Evolutionary conservation across 2,888 invertebrate species (phyloP).

Genomic region (Hirtodrosophila confusa): DNA sequence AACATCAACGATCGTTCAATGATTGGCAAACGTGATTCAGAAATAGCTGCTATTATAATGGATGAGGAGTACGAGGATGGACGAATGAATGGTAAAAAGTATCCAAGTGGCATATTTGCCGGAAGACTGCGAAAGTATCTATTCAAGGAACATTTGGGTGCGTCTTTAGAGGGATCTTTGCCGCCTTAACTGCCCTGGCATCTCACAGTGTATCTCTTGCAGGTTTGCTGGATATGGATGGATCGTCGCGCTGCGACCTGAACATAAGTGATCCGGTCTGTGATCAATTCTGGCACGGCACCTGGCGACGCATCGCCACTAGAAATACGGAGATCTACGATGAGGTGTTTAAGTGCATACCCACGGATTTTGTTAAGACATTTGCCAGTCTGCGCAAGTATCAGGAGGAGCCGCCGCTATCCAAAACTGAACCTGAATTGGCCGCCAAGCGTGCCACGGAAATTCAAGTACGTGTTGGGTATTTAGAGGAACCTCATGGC

Average conservation of each 20-base stretch:
- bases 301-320: conserved; percentile 92
- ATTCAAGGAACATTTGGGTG: conserved; percentile 96
- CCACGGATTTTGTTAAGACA: conserved; percentile 91
- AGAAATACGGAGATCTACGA: conserved; percentile 95
- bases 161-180: neutral
- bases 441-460: conserved; percentile 90
- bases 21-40: conserved; percentile 97
- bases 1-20: conserved; percentile 99
- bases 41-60: conserved; percentile 95
- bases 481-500: neutral
- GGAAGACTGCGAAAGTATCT: conserved; percentile 92
- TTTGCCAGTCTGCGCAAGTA: conserved; percentile 91
- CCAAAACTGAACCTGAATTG: conserved; percentile 89
- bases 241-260: conserved; percentile 82
- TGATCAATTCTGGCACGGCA: conserved; percentile 92
- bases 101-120: conserved; percentile 93
- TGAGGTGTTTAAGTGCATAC: conserved; percentile 95
- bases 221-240: conserved; percentile 85
- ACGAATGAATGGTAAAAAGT: conserved; percentile 91
- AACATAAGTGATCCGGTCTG: conserved; percentile 92
- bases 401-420: conserved; percentile 90
- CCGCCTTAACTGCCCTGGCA: too few species aligned
- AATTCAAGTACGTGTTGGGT: conserved; percentile 86
- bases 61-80: conserved; percentile 92
- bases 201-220: neutral